phyloP scores from a whole-genome alignment of 2,797 vertebrate genomes.

The Lateolabrax maculatus region DNA sequence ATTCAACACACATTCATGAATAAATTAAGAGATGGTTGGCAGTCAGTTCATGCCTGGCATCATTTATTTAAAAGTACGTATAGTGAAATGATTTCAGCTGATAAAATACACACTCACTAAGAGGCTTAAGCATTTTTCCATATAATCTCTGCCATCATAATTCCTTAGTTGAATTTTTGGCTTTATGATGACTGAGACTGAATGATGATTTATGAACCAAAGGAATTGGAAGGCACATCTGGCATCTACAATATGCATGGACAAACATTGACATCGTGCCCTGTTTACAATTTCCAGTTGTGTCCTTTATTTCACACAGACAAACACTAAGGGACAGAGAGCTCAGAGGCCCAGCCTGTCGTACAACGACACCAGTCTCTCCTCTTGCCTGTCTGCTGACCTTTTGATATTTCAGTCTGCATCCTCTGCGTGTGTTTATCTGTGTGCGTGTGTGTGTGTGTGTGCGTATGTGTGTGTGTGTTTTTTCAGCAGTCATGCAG shows the following conservation, averaged over 20 bases:
- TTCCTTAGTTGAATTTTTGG: conserved; percentile 35
- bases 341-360: conserved; percentile 60
- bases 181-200: conserved; percentile 37
- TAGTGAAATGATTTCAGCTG: conserved; percentile 51
- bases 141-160: conserved; percentile 54
- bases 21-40: conserved; percentile 40
- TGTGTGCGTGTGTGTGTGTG: conserved; percentile 23
- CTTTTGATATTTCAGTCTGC: conserved; percentile 78
- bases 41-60: conserved; percentile 42
- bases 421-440: conserved; percentile 41
- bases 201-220: conserved; percentile 50
- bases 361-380: conserved; percentile 61
- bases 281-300: conserved; percentile 56
- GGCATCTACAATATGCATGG: conserved; percentile 67
- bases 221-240: conserved; percentile 63
- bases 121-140: conserved; percentile 57
- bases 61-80: conserved; percentile 57
- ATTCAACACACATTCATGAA: conserved; percentile 38
- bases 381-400: conserved; percentile 68
- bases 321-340: conserved; percentile 63
- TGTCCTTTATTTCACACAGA: conserved; percentile 64
- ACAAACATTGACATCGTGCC: conserved; percentile 48
- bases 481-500: conserved; percentile 38
- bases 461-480: conserved; percentile 28
- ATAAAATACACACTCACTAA: conserved; percentile 49